Evolutionary conservation across 2,888 invertebrate genomes (phyloP), one percentile per base, ranked within the genome.

Genomic region (Catocala nupta): DNA sequence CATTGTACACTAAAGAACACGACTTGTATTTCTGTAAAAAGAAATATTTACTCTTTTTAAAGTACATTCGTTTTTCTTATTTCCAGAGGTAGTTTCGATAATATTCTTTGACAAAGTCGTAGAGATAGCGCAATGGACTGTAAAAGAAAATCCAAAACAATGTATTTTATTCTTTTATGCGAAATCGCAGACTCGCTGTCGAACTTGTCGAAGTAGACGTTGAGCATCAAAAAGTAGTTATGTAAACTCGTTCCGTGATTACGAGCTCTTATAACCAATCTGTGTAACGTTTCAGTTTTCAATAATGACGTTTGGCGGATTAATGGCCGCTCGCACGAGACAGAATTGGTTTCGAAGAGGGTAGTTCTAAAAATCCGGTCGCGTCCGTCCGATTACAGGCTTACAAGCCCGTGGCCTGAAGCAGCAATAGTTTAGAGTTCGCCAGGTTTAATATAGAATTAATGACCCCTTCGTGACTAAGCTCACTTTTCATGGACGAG

Each of bases 391-490:
- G 84, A 89, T 91, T 88, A 88, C 83, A 75, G 80, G 80, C 66
- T 75, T 75, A 79, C 72, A 73, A 69, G 57, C 70, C 65, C 60
- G 45, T 55, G 55, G 52, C 36, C 45, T 58, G 50, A 62, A 71
- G 62, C 55, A 66, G 71, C 55, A 63, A 65, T 66, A 70, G 71
- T 67, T 74, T 66, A 70, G 67, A 65, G 69, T 74, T 79, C 75
- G 71, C 77, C 78, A 81, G 85, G 80, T 83, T 82, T 83, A 25
- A 77, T 75, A 71, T 66, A 65, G 63, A 78, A 77, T 86, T 92
- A 92, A 91, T 90, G 89, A 87, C 84, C 82, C 77, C 80, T 91
- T 84, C 92, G 92, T 93, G 93, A 90, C 91, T 82, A 79, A 85
- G 82, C 87, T 89, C 87, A 89, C 87, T 92, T 91, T 90, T 86